phyloP scores from a whole-genome alignment of 2,113 vertebrate genomes.

The Motacilla tschutschensis region DNA sequence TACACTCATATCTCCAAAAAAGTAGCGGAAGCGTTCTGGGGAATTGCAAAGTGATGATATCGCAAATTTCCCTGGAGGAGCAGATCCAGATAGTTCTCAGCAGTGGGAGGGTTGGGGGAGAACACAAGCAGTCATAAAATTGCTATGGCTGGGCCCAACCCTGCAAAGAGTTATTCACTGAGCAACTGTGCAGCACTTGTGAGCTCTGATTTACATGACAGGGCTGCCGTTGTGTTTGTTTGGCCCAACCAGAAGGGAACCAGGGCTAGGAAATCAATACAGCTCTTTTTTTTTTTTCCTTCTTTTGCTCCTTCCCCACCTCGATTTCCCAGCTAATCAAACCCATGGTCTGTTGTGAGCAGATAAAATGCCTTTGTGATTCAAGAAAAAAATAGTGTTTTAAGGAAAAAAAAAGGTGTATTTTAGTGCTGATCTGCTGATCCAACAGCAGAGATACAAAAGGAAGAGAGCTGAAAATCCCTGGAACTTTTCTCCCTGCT shows the following conservation, averaged over 20 bases:
- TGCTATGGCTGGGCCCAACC: background rate
- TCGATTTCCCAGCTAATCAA: background rate
- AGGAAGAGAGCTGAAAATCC: background rate
- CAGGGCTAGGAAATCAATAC: background rate
- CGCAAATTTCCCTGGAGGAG: constrained; percentile 58
- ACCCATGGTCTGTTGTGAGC: rapidly evolving
- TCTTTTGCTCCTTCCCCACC: background rate
- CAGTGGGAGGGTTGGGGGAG: background rate
- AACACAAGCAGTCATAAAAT: background rate
- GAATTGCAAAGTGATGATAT: constrained; percentile 52
- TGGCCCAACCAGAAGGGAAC: background rate
- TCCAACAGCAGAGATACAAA: background rate
- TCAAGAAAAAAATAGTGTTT: background rate
- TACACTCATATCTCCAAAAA: constrained; percentile 58
- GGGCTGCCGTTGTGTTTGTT: background rate
- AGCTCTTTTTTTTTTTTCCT: background rate
- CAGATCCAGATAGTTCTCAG: background rate
- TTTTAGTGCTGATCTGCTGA: background rate
- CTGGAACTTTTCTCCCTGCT: background rate
- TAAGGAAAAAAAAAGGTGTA: background rate
- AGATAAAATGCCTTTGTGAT: background rate
- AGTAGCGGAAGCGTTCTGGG: constrained; percentile 42
- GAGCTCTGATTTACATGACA: background rate
- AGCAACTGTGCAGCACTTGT: background rate
- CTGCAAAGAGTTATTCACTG: background rate